Conservation (phyloP, 2,888 invertebrate genomes). For the Phalera bucephala region DNA sequence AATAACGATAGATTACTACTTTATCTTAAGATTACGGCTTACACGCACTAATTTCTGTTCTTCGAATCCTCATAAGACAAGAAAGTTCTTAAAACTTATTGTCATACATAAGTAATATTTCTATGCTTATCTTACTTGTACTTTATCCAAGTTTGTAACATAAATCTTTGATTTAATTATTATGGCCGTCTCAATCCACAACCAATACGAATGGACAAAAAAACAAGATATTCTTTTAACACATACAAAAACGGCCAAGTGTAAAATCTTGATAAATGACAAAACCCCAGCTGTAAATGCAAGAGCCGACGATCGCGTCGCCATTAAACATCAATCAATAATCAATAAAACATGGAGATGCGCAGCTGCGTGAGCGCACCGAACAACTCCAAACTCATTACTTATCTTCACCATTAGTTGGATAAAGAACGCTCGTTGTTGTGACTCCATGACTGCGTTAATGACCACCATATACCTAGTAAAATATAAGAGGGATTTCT, state of each 20-base stretch:
- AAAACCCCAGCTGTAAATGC: conserved; percentile 21
- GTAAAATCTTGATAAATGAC: conserved; percentile 28
- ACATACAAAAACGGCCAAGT: neutral
- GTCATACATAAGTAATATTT: too few species aligned
- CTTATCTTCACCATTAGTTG: conserved; percentile 66
- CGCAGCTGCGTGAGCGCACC: conserved; percentile 52
- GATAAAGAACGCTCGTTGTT: conserved; percentile 60
- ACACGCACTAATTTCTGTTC: too few species aligned
- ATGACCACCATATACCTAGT: conserved; percentile 17
- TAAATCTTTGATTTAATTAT: too few species aligned
- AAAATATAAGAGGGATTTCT: neutral
- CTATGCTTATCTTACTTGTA: too few species aligned
- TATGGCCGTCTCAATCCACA: too few species aligned
- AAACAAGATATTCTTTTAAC: too few species aligned
- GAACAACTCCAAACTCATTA: conserved; percentile 44
- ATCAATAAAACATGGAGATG: conserved; percentile 51
- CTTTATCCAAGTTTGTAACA: too few species aligned
- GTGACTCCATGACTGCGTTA: conserved; percentile 40
- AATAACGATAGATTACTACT: too few species aligned
- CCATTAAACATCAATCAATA: conserved; percentile 58
- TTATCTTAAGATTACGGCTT: too few species aligned
- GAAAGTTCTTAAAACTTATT: too few species aligned
- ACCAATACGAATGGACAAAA: too few species aligned
- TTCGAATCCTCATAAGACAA: too few species aligned
- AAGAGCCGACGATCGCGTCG: conserved; percentile 36